Base-by-base conservation (phyloP, 23 tunicate genomes). In the Styela clava region DNA sequence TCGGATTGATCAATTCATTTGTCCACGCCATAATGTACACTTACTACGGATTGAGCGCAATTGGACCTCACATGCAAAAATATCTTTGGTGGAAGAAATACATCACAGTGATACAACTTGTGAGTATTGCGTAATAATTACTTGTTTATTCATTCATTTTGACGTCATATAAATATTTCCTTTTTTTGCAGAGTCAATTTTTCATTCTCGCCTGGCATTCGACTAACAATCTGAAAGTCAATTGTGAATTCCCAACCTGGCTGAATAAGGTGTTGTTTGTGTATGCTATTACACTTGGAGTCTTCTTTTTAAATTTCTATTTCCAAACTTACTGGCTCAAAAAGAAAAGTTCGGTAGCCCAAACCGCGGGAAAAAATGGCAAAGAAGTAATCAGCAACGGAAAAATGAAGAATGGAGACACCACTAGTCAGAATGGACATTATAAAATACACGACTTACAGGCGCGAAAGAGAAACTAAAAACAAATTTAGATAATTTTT, bases 21-120 rank as follows among this genome's bases (percentile, higher is more conserved):
- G 97, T 91, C 7, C 97, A 91, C 36, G 77, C 83, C 18, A 85
- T 91, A 30, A 91, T 91, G 97, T 91, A 91, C 68, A 86, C 91
- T 5, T 91, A 91, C 62, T 91, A 91, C 85, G 91, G 97, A 9
- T 62, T 91, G 37, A 78, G 85, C 27, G 90, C 97, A 16, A 2
- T 86, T 28, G 97, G 97, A 36, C 91, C 97, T 0, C 78, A 84
- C 73, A 84, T 91, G 73, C 87, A 84, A 51, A 86, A 91, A 61
- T 91, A 86, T 73, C 69, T 91, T 3, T 91, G 97, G 97, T 91
- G 97, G 97, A 91, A 91, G 77, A 86, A 80, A 70, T 86, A 91
- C 85, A 83, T 91, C 2, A 91, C 97, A 25, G 78, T 82, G 74
- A 76, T 91, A 2, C 97, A 91, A 79, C 78, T 91, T 83, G 97